Base-by-base conservation (phyloP, 2,888 invertebrate species). In the Clanis bilineata region DNA sequence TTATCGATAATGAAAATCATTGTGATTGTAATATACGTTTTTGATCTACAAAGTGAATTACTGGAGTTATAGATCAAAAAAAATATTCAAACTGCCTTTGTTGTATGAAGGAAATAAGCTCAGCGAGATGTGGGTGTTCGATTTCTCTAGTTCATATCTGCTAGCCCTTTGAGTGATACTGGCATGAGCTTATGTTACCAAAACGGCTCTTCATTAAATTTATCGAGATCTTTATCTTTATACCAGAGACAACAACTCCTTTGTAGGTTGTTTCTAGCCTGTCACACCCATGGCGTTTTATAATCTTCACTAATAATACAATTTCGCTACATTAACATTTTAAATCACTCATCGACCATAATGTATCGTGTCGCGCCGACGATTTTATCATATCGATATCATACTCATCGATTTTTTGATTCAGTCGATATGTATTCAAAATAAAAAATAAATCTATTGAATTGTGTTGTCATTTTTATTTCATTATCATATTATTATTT, bases 291-390 rank as follows among this genome's bases (percentile, higher is more conserved):
- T 7, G 23, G 4, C 12, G 4, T 51, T 18, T 18, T 18, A 51
- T 15, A 45, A 23, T 51, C 18, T 51, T 51, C 18, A 15, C 51
- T 51, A 51, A 51, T 32, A 51, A 28, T 28, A 51, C 10, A 28
- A 47, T 28, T 51, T 32, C 7, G 10, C 10, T 51, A 28, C 32
- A 28, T 28, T 28, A 36, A 10, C 12, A 28, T 5, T 32, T 28
- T 28, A 25, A 15, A 32, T 25, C 47, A 47, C 28, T 7, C 47
- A 28, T 23, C 12, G 22, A 22, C 10, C 47, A 51, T 61, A 58
- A 68, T 62, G 63, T 62, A 70, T 62, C 62, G 62, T 67, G 64
- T 67, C 64, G 71, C 65, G 65, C 69, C 64, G 65, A 61, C 64
- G 57, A 32, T 51, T 51, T 45, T n/a, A 1, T n/a, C 23, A 45